A percentile compares a stretch with the other conserved stretches of the same genome.
Evolutionary conservation across 2,888 invertebrate genomes (phyloP).

Genomic region (Agonum fuliginosum): DNA sequence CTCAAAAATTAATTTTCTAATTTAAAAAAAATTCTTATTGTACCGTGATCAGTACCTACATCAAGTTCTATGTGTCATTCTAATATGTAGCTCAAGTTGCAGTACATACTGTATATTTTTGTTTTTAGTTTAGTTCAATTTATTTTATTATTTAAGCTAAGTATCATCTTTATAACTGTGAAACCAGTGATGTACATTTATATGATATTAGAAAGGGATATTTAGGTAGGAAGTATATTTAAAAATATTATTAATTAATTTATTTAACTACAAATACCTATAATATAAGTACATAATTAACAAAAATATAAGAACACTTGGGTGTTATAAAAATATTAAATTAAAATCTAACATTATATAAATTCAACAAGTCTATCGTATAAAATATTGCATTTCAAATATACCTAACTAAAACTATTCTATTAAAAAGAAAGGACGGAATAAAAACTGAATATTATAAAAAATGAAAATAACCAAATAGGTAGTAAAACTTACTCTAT

Average conservation of each 20-base stretch:
- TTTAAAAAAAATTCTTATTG: too few relatives aligned
- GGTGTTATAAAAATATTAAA: slow-evolving; percentile 36
- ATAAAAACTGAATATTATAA: slow-evolving; percentile 2
- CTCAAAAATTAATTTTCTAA: too few relatives aligned
- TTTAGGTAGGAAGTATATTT: not conserved
- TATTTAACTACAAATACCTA: slow-evolving; percentile 21
- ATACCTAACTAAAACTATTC: not conserved
- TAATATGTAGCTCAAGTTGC: too few relatives aligned
- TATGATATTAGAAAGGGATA: slow-evolving; percentile 6
- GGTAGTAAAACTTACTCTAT: slow-evolving; percentile 1
- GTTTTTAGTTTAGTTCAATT: too few relatives aligned
- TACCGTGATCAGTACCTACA: too few relatives aligned
- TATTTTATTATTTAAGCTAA: too few relatives aligned
- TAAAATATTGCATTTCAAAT: slow-evolving; percentile 12
- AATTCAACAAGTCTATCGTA: slow-evolving; percentile 8
- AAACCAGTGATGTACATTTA: too few relatives aligned
- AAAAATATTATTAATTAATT: slow-evolving; percentile 6
- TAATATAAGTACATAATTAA: slow-evolving; percentile 13
- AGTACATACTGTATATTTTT: too few relatives aligned
- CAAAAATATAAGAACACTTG: slow-evolving; percentile 44
- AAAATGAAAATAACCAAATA: not conserved
- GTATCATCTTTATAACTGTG: too few relatives aligned
- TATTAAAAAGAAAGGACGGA: slow-evolving; percentile 3
- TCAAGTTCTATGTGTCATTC: too few relatives aligned
- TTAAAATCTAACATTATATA: slow-evolving; percentile 17